These are phyloP conservation scores for Choloepus hoffmanni DNA, from an alignment of 2,113 vertebrate species.

Conservation along the genomic window DNA sequence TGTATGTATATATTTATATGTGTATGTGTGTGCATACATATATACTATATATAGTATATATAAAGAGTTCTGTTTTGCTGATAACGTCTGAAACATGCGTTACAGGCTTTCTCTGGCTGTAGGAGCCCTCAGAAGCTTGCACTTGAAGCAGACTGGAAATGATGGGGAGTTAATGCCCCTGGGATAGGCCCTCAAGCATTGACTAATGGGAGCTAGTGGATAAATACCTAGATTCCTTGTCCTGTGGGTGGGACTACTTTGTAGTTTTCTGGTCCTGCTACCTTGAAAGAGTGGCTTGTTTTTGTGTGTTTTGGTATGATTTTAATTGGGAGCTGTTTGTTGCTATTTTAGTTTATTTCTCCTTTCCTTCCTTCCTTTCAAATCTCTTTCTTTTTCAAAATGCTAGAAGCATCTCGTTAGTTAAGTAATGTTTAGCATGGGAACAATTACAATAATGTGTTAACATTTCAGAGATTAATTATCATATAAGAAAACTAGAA, in stretches of 20 bases:
- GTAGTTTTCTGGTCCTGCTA: not conserved
- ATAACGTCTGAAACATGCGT: not conserved
- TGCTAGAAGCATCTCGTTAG: not conserved
- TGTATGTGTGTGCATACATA: not conserved
- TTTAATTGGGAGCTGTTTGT: slow-evolving; percentile 49
- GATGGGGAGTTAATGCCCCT: not conserved
- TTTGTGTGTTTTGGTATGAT: not conserved
- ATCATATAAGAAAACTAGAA: not conserved
- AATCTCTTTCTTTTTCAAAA: not conserved
- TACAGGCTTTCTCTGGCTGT: not conserved
- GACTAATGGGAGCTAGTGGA: not conserved
- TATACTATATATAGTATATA: no score
- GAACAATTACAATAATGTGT: slow-evolving; percentile 30
- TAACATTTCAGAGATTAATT: slow-evolving; percentile 48
- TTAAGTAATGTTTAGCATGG: slow-evolving; percentile 31
- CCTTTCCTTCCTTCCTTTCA: not conserved
- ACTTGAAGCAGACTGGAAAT: not conserved
- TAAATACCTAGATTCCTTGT: not conserved
- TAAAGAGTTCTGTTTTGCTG: not conserved
- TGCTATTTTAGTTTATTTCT: not conserved
- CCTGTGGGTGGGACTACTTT: not conserved
- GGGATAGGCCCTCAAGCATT: not conserved
- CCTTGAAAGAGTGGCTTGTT: not conserved
- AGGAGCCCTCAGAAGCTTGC: not conserved
- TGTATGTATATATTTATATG: not conserved